Base-by-base conservation (phyloP, 2,888 invertebrate species). In the Argyresthia albistria region DNA sequence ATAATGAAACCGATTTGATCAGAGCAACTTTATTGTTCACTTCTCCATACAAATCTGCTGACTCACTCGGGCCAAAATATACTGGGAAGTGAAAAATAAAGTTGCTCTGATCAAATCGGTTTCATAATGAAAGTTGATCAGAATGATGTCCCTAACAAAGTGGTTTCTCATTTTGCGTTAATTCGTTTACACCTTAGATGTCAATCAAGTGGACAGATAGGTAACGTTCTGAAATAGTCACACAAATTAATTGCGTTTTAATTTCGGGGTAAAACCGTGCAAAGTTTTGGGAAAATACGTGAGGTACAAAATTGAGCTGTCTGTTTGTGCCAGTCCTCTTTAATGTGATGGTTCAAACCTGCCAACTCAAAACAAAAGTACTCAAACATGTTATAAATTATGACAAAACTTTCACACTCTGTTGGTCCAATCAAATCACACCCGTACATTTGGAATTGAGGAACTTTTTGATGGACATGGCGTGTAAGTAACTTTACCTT, bases 191-290 rank as follows among this genome's bases (percentile, higher is more conserved):
- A 70, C 68, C 11, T 35, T 11, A n/a, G 4, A 3, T 70, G 76
- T 74, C 74, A 67, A 71, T 65, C 65, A 25, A 66, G 69, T 66
- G 70, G 78, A 76, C 80, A 83, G 80, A 77, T 82, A 79, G n/a
- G n/a, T n/a, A n/a, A n/a, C n/a, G n/a, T 77, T 84, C 83, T 79
- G 81, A 80, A 76, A 73, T 79, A 80, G 79, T 80, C 84, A 77
- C 76, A 78, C 73, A 81, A 84, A 83, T 83, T 83, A 84, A 83
- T 83, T 81, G 76, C 78, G 76, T 76, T 77, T 81, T 72, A 76
- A 74, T 77, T 80, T 76, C 73, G 75, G 69, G 63, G 79, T 76
- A 63, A 70, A 71, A 73, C 73, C 70, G 63, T 78, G 76, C 71
- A 76, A 81, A 83, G 68, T 82, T 82, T 75, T 67, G 73, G 3